phyloP scores from a whole-genome alignment of 2,113 vertebrate species.

The Abramis brama region DNA sequence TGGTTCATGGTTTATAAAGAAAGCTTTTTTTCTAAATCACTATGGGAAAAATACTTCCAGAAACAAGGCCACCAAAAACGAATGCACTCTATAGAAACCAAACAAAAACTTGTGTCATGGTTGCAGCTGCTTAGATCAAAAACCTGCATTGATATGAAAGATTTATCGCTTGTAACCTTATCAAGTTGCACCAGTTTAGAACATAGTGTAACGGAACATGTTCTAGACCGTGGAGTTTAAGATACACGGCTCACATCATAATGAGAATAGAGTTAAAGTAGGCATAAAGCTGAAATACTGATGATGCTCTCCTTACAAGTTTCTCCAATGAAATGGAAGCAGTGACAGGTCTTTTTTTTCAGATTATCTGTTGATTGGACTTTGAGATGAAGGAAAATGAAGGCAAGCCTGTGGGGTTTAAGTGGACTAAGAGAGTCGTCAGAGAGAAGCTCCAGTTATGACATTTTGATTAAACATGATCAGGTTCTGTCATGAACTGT shows the following conservation, averaged over 20 bases:
- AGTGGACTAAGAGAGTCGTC: neutral
- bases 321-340: neutral
- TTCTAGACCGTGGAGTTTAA: neutral
- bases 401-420: neutral
- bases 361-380: neutral
- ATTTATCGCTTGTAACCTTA: neutral
- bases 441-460: neutral
- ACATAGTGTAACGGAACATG: neutral
- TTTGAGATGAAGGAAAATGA: neutral
- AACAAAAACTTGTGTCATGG: neutral
- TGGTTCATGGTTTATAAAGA: too few species aligned
- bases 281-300: neutral
- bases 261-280: neutral
- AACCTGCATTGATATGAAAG: neutral
- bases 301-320: neutral
- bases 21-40: too few species aligned
- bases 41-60: too few species aligned
- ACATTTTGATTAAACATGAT: neutral
- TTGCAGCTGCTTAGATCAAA: neutral
- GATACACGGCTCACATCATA: neutral
- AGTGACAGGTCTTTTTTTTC: too few species aligned
- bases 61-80: too few species aligned
- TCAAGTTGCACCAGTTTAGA: neutral
- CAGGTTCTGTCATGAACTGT: too few species aligned
- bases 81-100: neutral